A percentile compares a stretch with the other conserved stretches of the same genome.
Evolutionary conservation across 1,140 invertebrate genomes (phyloP).

Genomic region (Eurosta solidaginis): DNA sequence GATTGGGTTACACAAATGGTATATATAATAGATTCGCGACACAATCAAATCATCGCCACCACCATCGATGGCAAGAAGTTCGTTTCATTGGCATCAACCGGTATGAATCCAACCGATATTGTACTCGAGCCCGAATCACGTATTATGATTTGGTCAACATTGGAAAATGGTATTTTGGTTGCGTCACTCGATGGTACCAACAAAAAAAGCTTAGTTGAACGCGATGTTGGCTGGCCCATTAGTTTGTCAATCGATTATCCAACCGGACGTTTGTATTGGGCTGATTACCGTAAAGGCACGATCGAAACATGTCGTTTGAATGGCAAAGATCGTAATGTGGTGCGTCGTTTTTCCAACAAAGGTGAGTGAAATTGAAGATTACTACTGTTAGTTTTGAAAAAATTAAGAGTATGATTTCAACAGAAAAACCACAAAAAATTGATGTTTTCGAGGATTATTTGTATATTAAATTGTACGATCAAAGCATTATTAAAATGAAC

Average conservation of each 20-base stretch:
- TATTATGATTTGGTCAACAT: slow-evolving; percentile 58
- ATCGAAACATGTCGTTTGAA: slow-evolving; percentile 72
- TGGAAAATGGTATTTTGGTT: slow-evolving; percentile 66
- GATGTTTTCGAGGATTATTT: slow-evolving; percentile 77
- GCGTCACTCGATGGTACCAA: slow-evolving; percentile 71
- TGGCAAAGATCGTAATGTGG: slow-evolving; percentile 67
- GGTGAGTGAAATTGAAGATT: neutral
- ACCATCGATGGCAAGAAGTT: slow-evolving; percentile 66
- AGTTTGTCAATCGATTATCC: slow-evolving; percentile 74
- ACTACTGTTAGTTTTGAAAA: neutral
- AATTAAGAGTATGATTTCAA: slow-evolving; percentile 38
- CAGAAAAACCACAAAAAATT: slow-evolving; percentile 69
- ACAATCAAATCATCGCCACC: slow-evolving; percentile 65
- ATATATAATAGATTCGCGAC: slow-evolving; percentile 75
- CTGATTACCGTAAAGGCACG: slow-evolving; percentile 70
- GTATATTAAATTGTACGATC: slow-evolving; percentile 70
- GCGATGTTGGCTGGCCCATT: slow-evolving; percentile 68
- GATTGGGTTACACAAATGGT: slow-evolving; percentile 76
- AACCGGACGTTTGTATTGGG: slow-evolving; percentile 74
- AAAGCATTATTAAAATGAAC: slow-evolving; percentile 70
- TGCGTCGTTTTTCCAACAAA: slow-evolving; percentile 62
- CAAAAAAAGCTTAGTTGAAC: slow-evolving; percentile 64
- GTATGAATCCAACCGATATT: slow-evolving; percentile 65
- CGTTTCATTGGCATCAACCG: slow-evolving; percentile 65
- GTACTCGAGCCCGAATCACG: slow-evolving; percentile 68